Base-by-base conservation (phyloP, 2,797 vertebrate genomes). In the Ctenochaetus hawaiiensis region DNA sequence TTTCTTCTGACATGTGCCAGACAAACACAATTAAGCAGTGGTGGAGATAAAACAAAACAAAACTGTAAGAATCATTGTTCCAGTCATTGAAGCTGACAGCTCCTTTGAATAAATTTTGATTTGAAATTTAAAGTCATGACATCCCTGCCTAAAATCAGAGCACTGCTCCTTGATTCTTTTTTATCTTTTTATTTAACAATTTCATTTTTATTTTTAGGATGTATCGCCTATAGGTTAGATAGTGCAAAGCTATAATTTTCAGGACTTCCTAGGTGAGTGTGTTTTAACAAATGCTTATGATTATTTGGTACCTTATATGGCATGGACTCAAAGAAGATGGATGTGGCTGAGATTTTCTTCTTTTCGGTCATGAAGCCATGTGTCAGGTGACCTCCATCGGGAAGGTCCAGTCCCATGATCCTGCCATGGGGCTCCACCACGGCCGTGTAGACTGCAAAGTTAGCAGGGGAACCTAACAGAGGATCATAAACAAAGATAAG, bases 261-360 rank as follows among this genome's bases (percentile, higher is more conserved):
- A n/a, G 4, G 43, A 47, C 26, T 56, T 60, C 4, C 18, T 23
- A 23, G 14, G 6, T 18, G 3, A 17, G 20, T 56, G 43, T 62
- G n/a, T 18, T 22, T 1, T 0, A 41, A 41, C 9, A 54, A 49
- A 0, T 30, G 12, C 0, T 47, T 30, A 10, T 1, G 4, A 43
- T 10, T 11, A 7, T 58, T 52, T 8, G n/a, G 6, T 86, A 99
- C 98, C 97, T 99, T 99, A 78, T 99, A 99, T 0, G 98, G 97
- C 98, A 99, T 98, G n/a, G 98, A 99, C 79, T 99, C 98, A 0
- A 99, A 99, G 89, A 99, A 99, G 83, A 99, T 95, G 13, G 98
- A 99, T 0, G 98, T 99, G 7, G 98, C 98, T 0, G 98, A 99
- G 84, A 99, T 97, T 83, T 96, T 99, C 92, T 99, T 99, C 92